Conservation (phyloP, 2,113 vertebrate genomes). For the Struthio camelus region DNA sequence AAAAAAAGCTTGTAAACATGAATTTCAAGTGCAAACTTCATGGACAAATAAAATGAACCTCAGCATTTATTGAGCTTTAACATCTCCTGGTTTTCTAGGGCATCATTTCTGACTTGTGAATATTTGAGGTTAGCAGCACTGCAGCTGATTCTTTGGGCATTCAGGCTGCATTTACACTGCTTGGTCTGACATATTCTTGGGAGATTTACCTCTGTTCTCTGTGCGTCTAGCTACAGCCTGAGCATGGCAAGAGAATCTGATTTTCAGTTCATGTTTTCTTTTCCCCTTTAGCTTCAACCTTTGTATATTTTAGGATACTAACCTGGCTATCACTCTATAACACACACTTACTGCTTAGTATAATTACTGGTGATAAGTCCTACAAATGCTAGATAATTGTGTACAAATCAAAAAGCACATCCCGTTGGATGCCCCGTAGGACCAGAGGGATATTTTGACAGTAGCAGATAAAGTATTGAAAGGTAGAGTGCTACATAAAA, state of each 20-base stretch:
- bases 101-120: not conserved
- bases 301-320: not conserved
- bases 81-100: not conserved
- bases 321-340: not conserved
- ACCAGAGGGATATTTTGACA: not conserved
- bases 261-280: not conserved
- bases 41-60: not conserved
- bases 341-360: fast-evolving
- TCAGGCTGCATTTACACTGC: not conserved
- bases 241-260: not conserved
- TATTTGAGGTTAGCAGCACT: not conserved
- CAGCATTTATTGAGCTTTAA: not conserved
- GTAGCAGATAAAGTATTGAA: not conserved
- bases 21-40: not conserved
- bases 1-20: not conserved
- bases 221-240: not conserved
- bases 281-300: not conserved
- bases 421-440: not conserved
- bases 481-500: not conserved
- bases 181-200: slow-evolving; percentile 15
- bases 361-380: not conserved
- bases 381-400: not conserved
- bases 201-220: not conserved
- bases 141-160: not conserved
- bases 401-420: not conserved